Percentiles rank a stretch among this genome's conserved stretches.
Conservation (phyloP, 2,797 vertebrate genomes). For the Notoglanidium macrostoma region DNA sequence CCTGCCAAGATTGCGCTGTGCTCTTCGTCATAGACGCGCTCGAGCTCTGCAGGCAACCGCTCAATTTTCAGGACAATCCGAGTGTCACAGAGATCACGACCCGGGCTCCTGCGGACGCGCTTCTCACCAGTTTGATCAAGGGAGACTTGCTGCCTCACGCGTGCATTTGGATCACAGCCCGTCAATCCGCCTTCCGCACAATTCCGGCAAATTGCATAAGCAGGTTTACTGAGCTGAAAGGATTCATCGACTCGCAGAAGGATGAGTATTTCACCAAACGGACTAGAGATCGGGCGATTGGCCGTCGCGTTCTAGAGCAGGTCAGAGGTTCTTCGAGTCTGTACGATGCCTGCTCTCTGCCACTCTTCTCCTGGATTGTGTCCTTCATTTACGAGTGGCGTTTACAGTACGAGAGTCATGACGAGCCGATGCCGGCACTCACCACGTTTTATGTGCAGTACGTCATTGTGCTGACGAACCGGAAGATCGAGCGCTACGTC, state of each 20-base stretch:
- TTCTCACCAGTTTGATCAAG: constrained; percentile 74
- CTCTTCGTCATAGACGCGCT: constrained; percentile 73
- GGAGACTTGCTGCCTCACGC: constrained; percentile 68
- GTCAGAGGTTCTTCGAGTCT: constrained; percentile 62
- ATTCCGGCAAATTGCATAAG: constrained; percentile 68
- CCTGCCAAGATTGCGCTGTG: constrained; percentile 58
- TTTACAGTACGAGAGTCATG: constrained; percentile 41
- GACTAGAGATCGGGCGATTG: constrained; percentile 40
- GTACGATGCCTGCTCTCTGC: constrained; percentile 63
- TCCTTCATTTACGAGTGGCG: constrained; percentile 59
- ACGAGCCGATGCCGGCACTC: constrained; percentile 57
- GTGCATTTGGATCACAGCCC: constrained; percentile 73
- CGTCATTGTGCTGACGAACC: constrained; percentile 68
- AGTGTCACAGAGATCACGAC: constrained; percentile 52
- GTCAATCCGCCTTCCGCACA: constrained; percentile 56
- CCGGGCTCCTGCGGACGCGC: constrained; percentile 52
- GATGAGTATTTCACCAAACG: constrained; percentile 70
- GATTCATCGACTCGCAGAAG: constrained; percentile 68
- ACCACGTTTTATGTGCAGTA: constrained; percentile 67
- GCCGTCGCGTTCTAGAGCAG: constrained; percentile 53
- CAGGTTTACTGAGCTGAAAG: constrained; percentile 67
- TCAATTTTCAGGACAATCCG: constrained; percentile 69
- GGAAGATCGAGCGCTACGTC: constrained; percentile 67
- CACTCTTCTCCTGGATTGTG: constrained; percentile 68
- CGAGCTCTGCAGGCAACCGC: constrained; percentile 63